Percentiles rank a stretch among this genome's conserved stretches.
These are phyloP conservation scores for Lycorma delicatula DNA, from an alignment of 1,140 invertebrate species.

Conservation along the genomic window DNA sequence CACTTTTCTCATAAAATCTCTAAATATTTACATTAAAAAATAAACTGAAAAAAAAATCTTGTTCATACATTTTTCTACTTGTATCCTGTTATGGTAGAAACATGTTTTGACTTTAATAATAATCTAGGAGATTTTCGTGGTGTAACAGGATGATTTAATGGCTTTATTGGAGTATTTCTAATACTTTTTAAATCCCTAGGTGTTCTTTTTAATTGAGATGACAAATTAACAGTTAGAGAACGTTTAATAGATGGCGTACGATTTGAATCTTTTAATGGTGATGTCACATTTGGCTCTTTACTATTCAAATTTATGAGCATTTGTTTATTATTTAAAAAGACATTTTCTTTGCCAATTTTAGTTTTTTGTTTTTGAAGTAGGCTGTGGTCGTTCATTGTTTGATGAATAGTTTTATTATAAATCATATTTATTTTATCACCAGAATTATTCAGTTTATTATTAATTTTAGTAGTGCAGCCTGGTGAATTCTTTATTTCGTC, in stretches of 20 bases:
- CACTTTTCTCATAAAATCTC: too few species aligned
- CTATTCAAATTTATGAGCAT: background rate
- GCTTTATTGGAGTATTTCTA: background rate
- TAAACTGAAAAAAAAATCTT: too few species aligned
- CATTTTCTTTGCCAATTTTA: background rate
- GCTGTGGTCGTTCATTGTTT: background rate
- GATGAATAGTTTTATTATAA: too few species aligned
- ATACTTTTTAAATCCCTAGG: background rate
- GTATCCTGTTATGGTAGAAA: too few species aligned
- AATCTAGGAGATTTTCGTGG: background rate
- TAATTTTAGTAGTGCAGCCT: too few species aligned
- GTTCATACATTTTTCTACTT: too few species aligned
- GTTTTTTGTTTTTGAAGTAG: background rate
- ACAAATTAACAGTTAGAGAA: background rate
- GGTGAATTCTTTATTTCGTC: too few species aligned
- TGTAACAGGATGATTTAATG: background rate
- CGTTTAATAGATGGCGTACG: background rate
- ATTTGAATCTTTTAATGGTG: background rate
- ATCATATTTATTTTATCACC: too few species aligned
- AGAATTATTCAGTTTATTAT: background rate
- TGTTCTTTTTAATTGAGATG: background rate
- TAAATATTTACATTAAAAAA: too few species aligned
- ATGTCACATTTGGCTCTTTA: background rate
- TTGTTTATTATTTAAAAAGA: background rate
- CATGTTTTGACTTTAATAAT: background rate